Evolutionary conservation across 2,888 invertebrate genomes (phyloP).

Genomic region (Aphodius sticticus): DNA sequence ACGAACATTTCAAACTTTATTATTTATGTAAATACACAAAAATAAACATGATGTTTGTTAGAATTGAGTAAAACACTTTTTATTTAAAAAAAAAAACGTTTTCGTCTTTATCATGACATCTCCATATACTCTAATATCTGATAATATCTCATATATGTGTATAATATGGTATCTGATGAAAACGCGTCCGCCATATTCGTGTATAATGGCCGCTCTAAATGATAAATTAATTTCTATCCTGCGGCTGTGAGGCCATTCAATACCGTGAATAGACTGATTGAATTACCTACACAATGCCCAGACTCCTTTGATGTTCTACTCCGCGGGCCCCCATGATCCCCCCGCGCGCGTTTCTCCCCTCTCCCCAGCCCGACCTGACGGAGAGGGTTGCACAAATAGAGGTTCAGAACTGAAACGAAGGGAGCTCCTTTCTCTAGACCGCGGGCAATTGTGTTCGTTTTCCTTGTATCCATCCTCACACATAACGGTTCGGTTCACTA

Average conservation of each 20-base stretch:
- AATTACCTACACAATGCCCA: constrained; percentile 44
- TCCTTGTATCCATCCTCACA: neutral
- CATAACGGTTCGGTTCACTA: neutral
- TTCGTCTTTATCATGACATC: neutral
- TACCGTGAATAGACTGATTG: constrained; percentile 46
- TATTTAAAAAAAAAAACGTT: too few relatives aligned
- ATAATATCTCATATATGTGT: neutral
- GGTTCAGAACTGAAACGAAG: neutral
- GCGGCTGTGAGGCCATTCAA: constrained; percentile 46
- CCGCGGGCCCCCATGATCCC: constrained; percentile 15
- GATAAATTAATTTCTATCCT: constrained; percentile 48
- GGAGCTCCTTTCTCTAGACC: neutral
- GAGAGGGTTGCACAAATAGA: constrained; percentile 24
- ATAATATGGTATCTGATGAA: constrained; percentile 14
- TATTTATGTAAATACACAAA: too few relatives aligned
- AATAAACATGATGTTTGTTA: too few relatives aligned
- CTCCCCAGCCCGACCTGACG: neutral
- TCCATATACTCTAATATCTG: neutral
- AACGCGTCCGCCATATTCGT: neutral
- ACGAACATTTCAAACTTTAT: neutral
- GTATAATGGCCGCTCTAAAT: constrained; percentile 44
- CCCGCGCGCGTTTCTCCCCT: constrained; percentile 21
- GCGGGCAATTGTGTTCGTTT: neutral
- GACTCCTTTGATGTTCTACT: constrained; percentile 41
- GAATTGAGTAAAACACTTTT: too few relatives aligned